Evolutionary conservation across 2,113 vertebrate genomes (phyloP).

Genomic region (Menura novaehollandiae): DNA sequence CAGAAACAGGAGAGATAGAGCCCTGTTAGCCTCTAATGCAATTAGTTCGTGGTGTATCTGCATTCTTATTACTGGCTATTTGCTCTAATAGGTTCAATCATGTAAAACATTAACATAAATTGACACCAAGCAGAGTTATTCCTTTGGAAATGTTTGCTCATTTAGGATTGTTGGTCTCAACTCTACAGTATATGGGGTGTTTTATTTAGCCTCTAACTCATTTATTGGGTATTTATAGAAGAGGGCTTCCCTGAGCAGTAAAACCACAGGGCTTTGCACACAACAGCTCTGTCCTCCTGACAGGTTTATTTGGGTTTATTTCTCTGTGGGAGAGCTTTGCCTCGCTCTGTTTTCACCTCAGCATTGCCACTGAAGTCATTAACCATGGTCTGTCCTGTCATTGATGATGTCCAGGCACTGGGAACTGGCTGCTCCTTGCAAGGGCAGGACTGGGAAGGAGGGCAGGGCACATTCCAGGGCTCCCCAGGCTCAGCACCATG

Average conservation of each 20-base stretch:
- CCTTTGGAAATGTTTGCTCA: constrained; percentile 2
- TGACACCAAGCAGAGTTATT: constrained; percentile 37
- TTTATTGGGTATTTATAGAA: constrained; percentile 53
- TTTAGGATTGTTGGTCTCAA: background rate
- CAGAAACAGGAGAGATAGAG: background rate
- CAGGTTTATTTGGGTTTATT: constrained; percentile 48
- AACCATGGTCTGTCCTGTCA: background rate
- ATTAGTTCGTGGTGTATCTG: constrained; percentile 5
- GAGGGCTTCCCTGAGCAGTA: constrained; percentile 18
- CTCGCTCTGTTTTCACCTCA: background rate
- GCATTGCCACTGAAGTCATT: background rate
- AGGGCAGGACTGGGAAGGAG: background rate
- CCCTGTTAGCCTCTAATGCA: background rate
- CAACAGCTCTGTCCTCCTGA: constrained; percentile 8
- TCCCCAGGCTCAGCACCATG: background rate
- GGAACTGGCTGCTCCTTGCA: background rate
- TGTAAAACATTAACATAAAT: constrained; percentile 35
- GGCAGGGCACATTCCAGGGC: background rate
- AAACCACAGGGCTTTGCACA: constrained; percentile 4
- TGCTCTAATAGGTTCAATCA: constrained; percentile 35
- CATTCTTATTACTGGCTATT: constrained; percentile 23
- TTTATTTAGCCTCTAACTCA: constrained; percentile 51
- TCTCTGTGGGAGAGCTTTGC: background rate
- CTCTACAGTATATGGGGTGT: background rate
- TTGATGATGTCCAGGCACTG: background rate